These are phyloP conservation scores for Chloropsis cyanopogon DNA, from an alignment of 2,113 vertebrate species.

Conservation along the genomic window DNA sequence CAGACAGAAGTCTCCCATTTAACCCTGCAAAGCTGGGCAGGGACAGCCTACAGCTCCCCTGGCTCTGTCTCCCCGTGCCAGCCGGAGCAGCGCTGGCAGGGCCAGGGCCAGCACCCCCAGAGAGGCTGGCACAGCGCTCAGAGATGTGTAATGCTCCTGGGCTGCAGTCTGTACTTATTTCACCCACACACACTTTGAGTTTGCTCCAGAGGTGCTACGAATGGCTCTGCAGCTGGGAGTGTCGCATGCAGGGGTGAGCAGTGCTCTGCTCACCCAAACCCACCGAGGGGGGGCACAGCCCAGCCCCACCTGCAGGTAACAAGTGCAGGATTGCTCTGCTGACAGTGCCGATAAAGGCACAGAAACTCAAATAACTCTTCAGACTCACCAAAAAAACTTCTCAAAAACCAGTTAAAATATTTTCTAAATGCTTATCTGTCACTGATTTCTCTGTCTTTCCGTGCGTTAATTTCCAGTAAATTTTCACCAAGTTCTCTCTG, in stretches of 20 bases:
- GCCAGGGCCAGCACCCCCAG: not conserved
- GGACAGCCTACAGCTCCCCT: not conserved
- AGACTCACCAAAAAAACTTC: not conserved
- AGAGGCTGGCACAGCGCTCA: not conserved
- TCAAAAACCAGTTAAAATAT: not conserved
- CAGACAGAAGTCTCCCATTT: not conserved
- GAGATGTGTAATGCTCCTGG: not conserved
- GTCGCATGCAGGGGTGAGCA: not conserved
- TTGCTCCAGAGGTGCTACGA: not conserved
- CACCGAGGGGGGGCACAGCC: not conserved
- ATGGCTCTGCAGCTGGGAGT: not conserved
- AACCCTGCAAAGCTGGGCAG: not conserved
- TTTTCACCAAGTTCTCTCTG: not conserved
- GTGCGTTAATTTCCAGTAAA: not conserved
- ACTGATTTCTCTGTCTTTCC: not conserved
- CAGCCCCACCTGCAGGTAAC: not conserved
- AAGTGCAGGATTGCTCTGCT: not conserved
- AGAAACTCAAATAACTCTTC: not conserved
- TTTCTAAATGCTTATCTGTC: not conserved
- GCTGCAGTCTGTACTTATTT: not conserved
- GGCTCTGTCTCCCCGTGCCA: not conserved
- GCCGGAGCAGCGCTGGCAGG: not conserved
- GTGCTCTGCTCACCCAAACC: not conserved
- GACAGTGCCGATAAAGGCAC: not conserved
- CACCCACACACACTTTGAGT: not conserved